Conservation (phyloP, 1,140 invertebrate genomes). For the Adoxophyes honmai region DNA sequence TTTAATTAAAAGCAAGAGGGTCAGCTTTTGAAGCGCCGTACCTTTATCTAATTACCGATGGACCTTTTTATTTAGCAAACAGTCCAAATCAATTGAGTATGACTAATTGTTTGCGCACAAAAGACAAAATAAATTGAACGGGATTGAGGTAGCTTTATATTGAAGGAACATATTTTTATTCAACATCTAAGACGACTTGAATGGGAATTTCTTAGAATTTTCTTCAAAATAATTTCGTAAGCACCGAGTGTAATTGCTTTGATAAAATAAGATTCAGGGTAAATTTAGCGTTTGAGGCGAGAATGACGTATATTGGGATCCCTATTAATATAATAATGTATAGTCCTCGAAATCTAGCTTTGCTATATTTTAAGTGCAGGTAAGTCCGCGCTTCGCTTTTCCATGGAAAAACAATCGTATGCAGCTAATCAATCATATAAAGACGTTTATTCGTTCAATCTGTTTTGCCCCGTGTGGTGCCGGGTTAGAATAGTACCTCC, state of each 20-base stretch:
- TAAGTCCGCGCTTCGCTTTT: too few species aligned
- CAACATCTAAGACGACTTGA: not conserved
- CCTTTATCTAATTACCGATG: not conserved
- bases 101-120: constrained; percentile 10
- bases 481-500: too few species aligned
- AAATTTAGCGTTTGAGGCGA: too few species aligned
- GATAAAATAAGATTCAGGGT: not conserved
- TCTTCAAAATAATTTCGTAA: constrained; percentile 1
- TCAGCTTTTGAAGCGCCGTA: not conserved
- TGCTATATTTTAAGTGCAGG: too few species aligned
- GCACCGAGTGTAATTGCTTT: not conserved
- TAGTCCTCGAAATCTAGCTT: too few species aligned
- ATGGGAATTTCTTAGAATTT: not conserved
- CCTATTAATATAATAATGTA: too few species aligned
- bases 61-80: not conserved
- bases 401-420: too few species aligned
- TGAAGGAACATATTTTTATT: not conserved
- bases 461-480: too few species aligned
- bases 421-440: too few species aligned
- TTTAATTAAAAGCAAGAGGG: not conserved
- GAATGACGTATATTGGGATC: too few species aligned
- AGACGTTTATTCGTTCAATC: too few species aligned
- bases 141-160: not conserved
- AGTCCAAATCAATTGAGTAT: constrained; percentile 1
- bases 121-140: constrained; percentile 12